These are phyloP conservation scores for Austrolebias charrua DNA, from an alignment of 2,797 vertebrate species.

Conservation along the genomic window DNA sequence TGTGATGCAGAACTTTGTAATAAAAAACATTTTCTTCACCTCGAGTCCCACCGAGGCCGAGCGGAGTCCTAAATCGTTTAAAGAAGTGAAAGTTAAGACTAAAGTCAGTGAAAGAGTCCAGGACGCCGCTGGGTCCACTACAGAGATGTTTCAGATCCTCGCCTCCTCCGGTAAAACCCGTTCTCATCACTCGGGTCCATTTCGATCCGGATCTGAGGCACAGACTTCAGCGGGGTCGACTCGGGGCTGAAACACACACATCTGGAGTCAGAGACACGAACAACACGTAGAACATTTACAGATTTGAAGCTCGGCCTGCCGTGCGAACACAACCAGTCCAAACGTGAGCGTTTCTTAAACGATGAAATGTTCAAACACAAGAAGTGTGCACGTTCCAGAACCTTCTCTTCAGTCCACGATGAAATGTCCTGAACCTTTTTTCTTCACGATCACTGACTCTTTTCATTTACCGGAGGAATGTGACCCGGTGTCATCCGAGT, in stretches of 20 bases:
- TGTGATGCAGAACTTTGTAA: neutral
- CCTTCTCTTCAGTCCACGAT: neutral
- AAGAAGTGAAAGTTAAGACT: constrained; percentile 5
- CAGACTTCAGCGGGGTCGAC: constrained; percentile 88
- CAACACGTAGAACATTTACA: no score
- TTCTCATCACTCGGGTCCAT: constrained; percentile 88
- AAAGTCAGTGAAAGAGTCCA: constrained; percentile 8
- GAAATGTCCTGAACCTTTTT: no score
- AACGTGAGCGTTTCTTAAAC: no score
- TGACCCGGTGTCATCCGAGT: constrained; percentile 30
- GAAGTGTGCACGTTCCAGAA: neutral
- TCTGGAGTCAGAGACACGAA: neutral
- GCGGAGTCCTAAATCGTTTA: constrained; percentile 8
- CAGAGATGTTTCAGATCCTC: constrained; percentile 91
- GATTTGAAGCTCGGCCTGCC: no score
- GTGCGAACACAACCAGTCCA: no score
- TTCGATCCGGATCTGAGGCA: constrained; percentile 97
- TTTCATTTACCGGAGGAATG: neutral
- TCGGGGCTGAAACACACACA: constrained; percentile 82
- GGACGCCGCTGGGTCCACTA: constrained; percentile 56
- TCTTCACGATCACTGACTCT: no score
- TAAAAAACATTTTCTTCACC: constrained; percentile 10
- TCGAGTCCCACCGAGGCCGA: neutral
- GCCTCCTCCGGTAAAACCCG: constrained; percentile 87
- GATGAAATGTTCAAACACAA: neutral